Evolutionary conservation across 2,797 vertebrate species (phyloP).

Genomic region (Tauraco hartlaubi): DNA sequence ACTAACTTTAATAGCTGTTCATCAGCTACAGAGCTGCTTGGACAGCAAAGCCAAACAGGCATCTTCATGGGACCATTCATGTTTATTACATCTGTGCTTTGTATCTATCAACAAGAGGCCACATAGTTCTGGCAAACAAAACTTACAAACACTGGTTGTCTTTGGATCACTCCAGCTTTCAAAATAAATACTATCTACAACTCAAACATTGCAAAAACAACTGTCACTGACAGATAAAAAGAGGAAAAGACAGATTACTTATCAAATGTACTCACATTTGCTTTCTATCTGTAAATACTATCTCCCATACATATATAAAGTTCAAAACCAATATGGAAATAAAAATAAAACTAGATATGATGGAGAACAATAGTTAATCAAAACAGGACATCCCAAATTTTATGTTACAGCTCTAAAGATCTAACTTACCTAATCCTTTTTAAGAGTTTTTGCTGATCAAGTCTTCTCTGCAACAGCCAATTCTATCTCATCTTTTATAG

Average conservation of each 20-base stretch:
- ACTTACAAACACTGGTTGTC: neutral
- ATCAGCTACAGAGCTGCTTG: neutral
- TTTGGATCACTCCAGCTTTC: neutral
- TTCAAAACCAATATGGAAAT: constrained; percentile 11
- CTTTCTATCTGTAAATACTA: constrained; percentile 11
- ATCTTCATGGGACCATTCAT: neutral
- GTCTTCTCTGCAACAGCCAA: neutral
- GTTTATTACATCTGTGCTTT: neutral
- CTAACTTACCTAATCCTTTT: neutral
- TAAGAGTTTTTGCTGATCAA: neutral
- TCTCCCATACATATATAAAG: neutral
- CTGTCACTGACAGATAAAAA: constrained; percentile 26
- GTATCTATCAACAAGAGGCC: neutral
- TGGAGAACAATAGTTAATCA: neutral
- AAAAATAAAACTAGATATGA: neutral
- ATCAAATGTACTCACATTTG: neutral
- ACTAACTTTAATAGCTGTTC: neutral
- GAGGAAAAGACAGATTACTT: neutral
- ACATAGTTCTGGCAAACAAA: neutral
- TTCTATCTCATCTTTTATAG: neutral
- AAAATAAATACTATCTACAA: constrained; percentile 20
- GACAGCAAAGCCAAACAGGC: neutral
- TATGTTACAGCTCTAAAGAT: neutral
- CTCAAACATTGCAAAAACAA: constrained; percentile 44
- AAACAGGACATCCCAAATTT: neutral